Evolutionary conservation across 2,888 invertebrate genomes (phyloP).

Genomic region (Diloba caeruleocephala): DNA sequence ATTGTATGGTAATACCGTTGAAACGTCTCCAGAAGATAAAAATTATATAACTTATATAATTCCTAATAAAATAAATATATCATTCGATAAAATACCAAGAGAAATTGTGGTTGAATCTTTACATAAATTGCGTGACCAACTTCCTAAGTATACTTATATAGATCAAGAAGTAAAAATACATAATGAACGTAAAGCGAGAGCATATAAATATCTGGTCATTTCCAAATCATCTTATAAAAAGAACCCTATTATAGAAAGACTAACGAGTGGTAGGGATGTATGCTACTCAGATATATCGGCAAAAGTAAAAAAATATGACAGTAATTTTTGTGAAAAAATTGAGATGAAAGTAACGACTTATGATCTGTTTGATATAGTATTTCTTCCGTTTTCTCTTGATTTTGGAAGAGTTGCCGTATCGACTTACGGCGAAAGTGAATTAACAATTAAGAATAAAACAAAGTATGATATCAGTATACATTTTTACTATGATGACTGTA

Average conservation of each 20-base stretch:
- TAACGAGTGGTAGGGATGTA: conserved; percentile 59
- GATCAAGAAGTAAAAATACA: conserved; percentile 46
- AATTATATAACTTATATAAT: conserved; percentile 71
- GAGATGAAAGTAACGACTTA: conserved; percentile 59
- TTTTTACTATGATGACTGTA: conserved; percentile 62
- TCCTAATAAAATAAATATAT: conserved; percentile 64
- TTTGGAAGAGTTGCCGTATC: conserved; percentile 76
- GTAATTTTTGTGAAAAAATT: conserved; percentile 66
- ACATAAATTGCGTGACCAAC: conserved; percentile 72
- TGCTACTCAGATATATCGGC: conserved; percentile 56
- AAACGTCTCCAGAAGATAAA: conserved; percentile 36
- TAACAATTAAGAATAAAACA: conserved; percentile 75
- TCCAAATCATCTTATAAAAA: conserved; percentile 60
- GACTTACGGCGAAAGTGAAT: conserved; percentile 68
- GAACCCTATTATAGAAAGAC: conserved; percentile 58
- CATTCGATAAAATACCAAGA: conserved; percentile 59
- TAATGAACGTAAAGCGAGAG: conserved; percentile 54
- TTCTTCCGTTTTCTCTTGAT: conserved; percentile 69
- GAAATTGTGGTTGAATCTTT: conserved; percentile 68
- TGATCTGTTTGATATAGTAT: conserved; percentile 69
- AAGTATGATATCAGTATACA: conserved; percentile 66
- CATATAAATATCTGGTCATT: conserved; percentile 61
- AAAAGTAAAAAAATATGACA: conserved; percentile 39
- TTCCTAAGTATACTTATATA: conserved; percentile 70
- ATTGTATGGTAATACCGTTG: conserved; percentile 41